A percentile compares a stretch with the other conserved stretches of the same genome.
These are phyloP conservation scores for Rotaria socialis DNA, from an alignment of 2,888 invertebrate genomes.

Conservation along the genomic window DNA sequence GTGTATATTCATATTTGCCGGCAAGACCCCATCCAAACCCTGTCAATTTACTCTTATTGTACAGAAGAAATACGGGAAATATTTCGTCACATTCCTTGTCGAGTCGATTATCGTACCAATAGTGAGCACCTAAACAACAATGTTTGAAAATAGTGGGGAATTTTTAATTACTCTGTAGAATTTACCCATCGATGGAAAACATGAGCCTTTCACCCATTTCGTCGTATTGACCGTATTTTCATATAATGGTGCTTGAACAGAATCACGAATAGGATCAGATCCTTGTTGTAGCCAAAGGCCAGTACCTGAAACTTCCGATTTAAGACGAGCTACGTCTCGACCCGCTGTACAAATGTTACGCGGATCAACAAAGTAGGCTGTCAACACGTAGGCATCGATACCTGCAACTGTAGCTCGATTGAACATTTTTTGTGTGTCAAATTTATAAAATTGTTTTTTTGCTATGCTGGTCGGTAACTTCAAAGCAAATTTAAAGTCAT, in stretches of 20 bases:
- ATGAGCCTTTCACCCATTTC: constrained; percentile 54
- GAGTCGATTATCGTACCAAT: constrained; percentile 51
- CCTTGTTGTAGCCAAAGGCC: constrained; percentile 54
- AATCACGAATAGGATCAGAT: constrained; percentile 50
- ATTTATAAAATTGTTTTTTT: background rate
- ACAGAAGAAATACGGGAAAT: constrained; percentile 53
- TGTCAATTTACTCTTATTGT: constrained; percentile 52
- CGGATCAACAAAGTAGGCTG: constrained; percentile 51
- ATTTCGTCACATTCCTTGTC: constrained; percentile 52
- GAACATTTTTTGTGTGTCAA: background rate
- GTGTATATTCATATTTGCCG: background rate
- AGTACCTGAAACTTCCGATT: no score
- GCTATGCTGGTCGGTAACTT: background rate
- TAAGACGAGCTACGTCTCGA: no score
- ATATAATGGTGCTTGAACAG: constrained; percentile 39
- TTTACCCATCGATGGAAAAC: constrained; percentile 57
- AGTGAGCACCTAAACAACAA: constrained; percentile 51
- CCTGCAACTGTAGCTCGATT: background rate
- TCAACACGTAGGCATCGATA: constrained; percentile 49
- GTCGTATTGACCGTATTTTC: constrained; percentile 47
- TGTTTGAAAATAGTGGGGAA: no score
- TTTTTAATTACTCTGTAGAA: background rate
- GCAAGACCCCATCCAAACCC: constrained; percentile 53
- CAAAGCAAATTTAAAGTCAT: background rate
- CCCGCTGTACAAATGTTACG: no score